phyloP scores from a whole-genome alignment of 2,888 invertebrate species.

The Dione vanillae region DNA sequence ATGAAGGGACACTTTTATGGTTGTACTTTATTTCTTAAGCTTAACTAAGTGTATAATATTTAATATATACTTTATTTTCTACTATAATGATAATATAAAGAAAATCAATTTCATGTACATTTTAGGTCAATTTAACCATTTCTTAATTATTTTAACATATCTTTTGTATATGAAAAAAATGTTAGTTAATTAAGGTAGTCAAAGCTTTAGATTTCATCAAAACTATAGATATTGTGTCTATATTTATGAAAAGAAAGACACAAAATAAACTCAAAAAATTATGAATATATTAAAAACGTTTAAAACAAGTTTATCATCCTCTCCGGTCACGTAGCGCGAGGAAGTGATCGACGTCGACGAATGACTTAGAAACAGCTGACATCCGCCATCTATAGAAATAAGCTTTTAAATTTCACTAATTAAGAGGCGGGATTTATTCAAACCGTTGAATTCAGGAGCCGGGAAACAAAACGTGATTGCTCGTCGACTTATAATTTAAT shows the following conservation, averaged over 20 bases:
- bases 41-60: too few species aligned
- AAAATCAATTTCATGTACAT: too few species aligned
- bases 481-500: constrained; percentile 83
- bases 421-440: constrained; percentile 77
- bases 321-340: constrained; percentile 35
- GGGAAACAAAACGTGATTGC: constrained; percentile 83
- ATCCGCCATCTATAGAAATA: constrained; percentile 66
- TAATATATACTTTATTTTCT: too few species aligned
- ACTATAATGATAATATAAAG: too few species aligned
- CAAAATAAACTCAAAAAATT: constrained; percentile 1
- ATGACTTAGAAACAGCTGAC: constrained; percentile 62
- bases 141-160: too few species aligned
- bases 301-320: constrained; percentile 24
- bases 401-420: constrained; percentile 79
- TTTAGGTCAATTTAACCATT: too few species aligned
- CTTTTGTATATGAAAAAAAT: too few species aligned
- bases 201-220: neutral
- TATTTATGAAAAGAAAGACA: neutral
- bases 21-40: too few species aligned
- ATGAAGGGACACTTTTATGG: too few species aligned
- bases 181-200: too few species aligned
- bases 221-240: neutral
- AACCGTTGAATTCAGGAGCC: constrained; percentile 77
- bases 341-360: constrained; percentile 30
- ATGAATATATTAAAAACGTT: constrained; percentile 15